Evolutionary conservation across 1,140 invertebrate species (phyloP), one percentile per base, ranked within the genome.

Genomic region (Yoshiicerus persimilis): DNA sequence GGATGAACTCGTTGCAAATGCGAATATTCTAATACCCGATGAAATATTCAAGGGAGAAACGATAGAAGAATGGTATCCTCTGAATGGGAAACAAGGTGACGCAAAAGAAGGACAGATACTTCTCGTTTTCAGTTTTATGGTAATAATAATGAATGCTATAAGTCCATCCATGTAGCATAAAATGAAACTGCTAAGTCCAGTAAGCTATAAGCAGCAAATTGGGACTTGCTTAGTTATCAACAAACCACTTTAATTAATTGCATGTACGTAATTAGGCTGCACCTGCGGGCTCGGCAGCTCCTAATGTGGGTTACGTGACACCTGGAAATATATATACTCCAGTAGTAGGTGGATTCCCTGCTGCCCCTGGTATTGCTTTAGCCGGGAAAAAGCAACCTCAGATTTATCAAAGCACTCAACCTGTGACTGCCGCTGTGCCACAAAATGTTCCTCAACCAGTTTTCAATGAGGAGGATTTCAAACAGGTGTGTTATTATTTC

Each of bases 1-100:
- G 94, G 98, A 99, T 93, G 98, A 99, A 92, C 93, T 98, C 87
- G 96, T 99, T 90, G 98, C 98, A 1, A 99, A 97, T 97, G 95
- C 96, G 4, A 95, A 97, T 91, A 95, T 97, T 91, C 94, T 94
- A 34, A 97, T 99, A 92, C 97, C 98, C 4, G 93, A 95, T 87
- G 94, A 95, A 89, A 96, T 98, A 16, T 94, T 98, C 84, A 94
- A 95, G 92, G 97, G 97, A 2, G 96, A 98, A 92, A 98, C 97
- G 0, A 95, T 96, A 89, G 98, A 99, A 93, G 97, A 98, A 91
- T 99, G 98, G 97, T 98, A 96, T 92, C 95, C 95, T 25, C 93
- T 99, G 75, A 97, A 94, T 93, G 97, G 97, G 32, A 97, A 97
- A 92, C 97, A 88, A 39, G 98, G 98, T 11, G 97, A 99, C 88